Evolutionary conservation across 1,140 invertebrate species (phyloP).

Genomic region (Thalassaphorura encarpata): DNA sequence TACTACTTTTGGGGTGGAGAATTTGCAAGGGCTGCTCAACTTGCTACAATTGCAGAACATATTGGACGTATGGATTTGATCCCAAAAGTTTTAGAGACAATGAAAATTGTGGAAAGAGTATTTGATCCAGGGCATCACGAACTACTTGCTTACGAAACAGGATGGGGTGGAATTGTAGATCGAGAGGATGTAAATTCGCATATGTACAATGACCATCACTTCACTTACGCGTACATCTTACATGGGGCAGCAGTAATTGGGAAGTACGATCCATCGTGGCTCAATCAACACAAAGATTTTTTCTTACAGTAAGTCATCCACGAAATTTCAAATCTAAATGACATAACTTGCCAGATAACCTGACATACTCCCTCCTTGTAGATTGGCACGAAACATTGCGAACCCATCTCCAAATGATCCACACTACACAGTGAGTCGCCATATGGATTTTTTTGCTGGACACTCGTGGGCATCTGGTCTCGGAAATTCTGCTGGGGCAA

Average conservation of each 20-base stretch:
- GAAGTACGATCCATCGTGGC: constrained; percentile 10
- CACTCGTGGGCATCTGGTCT: constrained; percentile 16
- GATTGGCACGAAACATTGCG: constrained; percentile 7
- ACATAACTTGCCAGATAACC: background rate
- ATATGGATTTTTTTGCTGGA: constrained; percentile 14
- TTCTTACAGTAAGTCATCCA: constrained; percentile 6
- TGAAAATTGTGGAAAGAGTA: constrained; percentile 1
- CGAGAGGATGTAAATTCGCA: background rate
- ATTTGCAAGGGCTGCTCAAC: constrained; percentile 9
- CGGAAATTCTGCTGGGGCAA: background rate
- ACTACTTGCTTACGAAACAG: constrained; percentile 8
- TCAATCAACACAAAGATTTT: constrained; percentile 7
- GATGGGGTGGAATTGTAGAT: constrained; percentile 16
- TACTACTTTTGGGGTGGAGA: constrained; percentile 14
- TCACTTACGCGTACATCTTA: constrained; percentile 2
- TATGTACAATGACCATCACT: constrained; percentile 11
- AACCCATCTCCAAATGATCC: constrained; percentile 13
- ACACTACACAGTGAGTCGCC: constrained; percentile 6
- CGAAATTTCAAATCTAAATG: too few relatives aligned
- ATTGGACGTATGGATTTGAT: constrained; percentile 12
- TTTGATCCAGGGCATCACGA: background rate
- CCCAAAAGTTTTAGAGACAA: background rate
- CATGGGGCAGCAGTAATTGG: constrained; percentile 9
- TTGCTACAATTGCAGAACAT: constrained; percentile 20
- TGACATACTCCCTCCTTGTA: background rate